Percentiles rank a stretch among this genome's conserved stretches.
phyloP scores from a whole-genome alignment of 2,888 invertebrate species.

The Yponomeuta evonymella region DNA sequence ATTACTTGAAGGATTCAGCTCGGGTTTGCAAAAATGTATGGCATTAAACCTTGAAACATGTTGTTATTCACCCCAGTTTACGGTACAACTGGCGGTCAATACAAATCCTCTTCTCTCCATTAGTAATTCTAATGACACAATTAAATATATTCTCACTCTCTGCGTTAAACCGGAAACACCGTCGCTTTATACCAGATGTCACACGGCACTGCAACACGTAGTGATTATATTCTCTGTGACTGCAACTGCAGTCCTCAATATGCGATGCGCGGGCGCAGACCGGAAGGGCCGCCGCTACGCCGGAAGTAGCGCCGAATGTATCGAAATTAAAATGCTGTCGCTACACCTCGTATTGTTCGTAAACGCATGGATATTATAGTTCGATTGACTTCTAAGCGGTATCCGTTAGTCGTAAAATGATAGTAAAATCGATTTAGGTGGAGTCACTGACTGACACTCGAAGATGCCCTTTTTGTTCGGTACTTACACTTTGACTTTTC shows the following conservation, averaged over 20 bases:
- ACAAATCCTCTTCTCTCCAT: no score
- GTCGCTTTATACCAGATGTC: not conserved
- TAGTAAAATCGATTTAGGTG: not conserved
- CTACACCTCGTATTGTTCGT: constrained; percentile 1
- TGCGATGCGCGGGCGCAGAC: constrained; percentile 1
- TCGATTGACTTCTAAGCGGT: not conserved
- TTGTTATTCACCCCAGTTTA: no score
- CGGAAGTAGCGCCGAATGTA: constrained; percentile 6
- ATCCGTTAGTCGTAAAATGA: not conserved
- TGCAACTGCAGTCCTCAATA: not conserved
- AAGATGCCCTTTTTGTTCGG: no score
- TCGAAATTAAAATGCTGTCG: not conserved
- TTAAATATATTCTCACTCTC: not conserved
- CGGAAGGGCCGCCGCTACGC: not conserved
- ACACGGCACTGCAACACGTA: not conserved
- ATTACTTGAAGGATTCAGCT: no score
- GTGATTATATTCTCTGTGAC: no score
- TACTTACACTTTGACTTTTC: no score
- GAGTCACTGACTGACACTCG: not conserved
- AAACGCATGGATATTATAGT: not conserved
- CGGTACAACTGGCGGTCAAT: no score
- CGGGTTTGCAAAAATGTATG: no score
- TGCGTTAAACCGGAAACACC: not conserved
- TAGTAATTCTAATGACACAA: no score
- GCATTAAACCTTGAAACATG: no score